Percentiles rank a stretch among this genome's conserved stretches.
Conservation (phyloP, 2,797 vertebrate species). For the Cynodonichthys magdalenae region DNA sequence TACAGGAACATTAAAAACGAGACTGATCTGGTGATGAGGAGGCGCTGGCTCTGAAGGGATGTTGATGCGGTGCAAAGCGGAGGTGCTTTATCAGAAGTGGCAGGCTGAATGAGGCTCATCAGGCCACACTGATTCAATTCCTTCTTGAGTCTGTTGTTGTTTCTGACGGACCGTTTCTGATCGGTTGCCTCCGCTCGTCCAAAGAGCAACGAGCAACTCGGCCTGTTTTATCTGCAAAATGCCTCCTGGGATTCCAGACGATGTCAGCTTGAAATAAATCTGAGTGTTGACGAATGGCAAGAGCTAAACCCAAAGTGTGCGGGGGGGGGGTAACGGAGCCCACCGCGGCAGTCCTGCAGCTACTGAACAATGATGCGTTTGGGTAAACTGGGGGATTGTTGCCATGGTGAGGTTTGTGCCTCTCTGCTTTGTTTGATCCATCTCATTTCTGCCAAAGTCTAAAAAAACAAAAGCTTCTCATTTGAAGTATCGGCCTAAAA, state of each 20-base stretch:
- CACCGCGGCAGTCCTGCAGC: conserved; percentile 14
- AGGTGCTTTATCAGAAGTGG: conserved; percentile 71
- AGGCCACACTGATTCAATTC: conserved; percentile 68
- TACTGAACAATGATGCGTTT: conserved; percentile 34
- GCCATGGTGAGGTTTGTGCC: conserved; percentile 16
- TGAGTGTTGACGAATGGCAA: conserved; percentile 57
- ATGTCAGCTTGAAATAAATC: conserved; percentile 66
- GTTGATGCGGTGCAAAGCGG: conserved; percentile 30
- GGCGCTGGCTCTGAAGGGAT: conserved; percentile 24
- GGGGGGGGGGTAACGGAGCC: too few relatives aligned
- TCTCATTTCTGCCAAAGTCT: conserved; percentile 7
- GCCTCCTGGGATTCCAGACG: conserved; percentile 58
- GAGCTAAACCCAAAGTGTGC: too few relatives aligned
- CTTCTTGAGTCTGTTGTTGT: conserved; percentile 57
- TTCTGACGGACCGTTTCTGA: conserved; percentile 46
- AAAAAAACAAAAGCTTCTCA: background rate
- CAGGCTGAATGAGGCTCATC: conserved; percentile 69
- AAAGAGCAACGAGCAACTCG: conserved; percentile 58
- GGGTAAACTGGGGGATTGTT: conserved; percentile 10
- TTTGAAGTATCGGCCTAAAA: background rate
- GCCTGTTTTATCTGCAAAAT: conserved; percentile 64
- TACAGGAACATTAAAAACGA: conserved; percentile 59
- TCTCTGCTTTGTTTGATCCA: conserved; percentile 1
- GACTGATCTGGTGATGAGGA: conserved; percentile 45
- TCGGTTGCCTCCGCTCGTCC: conserved; percentile 61